These are phyloP conservation scores for Mythimna albipuncta DNA, from an alignment of 2,888 invertebrate genomes.

Conservation along the genomic window DNA sequence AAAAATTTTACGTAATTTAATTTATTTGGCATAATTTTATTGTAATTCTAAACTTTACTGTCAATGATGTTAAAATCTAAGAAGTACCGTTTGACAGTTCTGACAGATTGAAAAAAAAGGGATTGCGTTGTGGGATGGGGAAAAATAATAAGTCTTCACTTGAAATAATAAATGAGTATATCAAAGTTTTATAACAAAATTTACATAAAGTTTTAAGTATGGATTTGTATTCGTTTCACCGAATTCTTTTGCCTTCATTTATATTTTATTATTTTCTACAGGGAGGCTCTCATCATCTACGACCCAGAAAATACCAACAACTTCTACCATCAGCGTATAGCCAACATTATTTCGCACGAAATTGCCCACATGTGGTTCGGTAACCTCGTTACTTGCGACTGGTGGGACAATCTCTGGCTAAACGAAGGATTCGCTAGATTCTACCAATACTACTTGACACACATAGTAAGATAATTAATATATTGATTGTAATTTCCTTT, in stretches of 20 bases:
- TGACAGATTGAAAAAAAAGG: too few species aligned
- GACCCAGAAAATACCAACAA: slow-evolving; percentile 86
- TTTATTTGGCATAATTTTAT: too few species aligned
- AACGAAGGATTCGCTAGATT: slow-evolving; percentile 93
- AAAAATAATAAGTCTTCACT: too few species aligned
- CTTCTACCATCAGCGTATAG: slow-evolving; percentile 91
- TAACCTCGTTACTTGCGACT: slow-evolving; percentile 93
- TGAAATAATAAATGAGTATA: too few species aligned
- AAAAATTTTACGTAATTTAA: too few species aligned
- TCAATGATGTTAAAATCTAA: too few species aligned
- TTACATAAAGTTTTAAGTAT: too few species aligned
- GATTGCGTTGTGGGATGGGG: too few species aligned
- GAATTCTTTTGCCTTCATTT: neutral
- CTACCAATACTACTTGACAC: slow-evolving; percentile 93
- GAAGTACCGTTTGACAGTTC: too few species aligned
- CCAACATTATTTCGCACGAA: slow-evolving; percentile 94
- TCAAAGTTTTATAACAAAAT: too few species aligned
- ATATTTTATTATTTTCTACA: slow-evolving; percentile 67
- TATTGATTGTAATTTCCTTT: too few species aligned
- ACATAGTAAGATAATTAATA: slow-evolving; percentile 76
- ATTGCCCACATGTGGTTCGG: slow-evolving; percentile 96
- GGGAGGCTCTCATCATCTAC: slow-evolving; percentile 91
- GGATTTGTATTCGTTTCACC: neutral
- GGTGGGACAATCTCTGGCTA: slow-evolving; percentile 94
- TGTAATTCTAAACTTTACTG: too few species aligned